A percentile compares a stretch with the other conserved stretches of the same genome.
These are phyloP conservation scores for Melanotaenia duboulayi DNA, from an alignment of 2,113 vertebrate genomes.

Conservation along the genomic window DNA sequence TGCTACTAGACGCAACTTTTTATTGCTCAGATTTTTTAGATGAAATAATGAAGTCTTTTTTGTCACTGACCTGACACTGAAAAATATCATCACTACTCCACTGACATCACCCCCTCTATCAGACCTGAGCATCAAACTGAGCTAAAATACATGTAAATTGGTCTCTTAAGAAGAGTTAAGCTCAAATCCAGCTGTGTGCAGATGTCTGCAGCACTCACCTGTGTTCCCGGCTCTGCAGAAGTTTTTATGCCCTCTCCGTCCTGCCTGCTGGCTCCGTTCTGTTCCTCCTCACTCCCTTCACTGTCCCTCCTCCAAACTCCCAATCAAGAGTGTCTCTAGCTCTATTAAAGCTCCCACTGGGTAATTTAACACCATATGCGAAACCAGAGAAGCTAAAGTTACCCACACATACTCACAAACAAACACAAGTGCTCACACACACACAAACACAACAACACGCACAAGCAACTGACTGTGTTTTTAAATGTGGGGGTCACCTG, in stretches of 20 bases:
- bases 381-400: conserved; percentile 73
- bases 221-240: conserved; percentile 58
- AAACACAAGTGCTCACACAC: conserved; percentile 14
- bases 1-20: background rate
- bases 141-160: conserved; percentile 13
- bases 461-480: conserved; percentile 43
- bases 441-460: conserved; percentile 29
- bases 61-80: conserved; percentile 24
- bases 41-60: background rate
- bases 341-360: conserved; percentile 78
- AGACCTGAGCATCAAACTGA: background rate
- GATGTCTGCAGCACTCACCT: conserved; percentile 61
- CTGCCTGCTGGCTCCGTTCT: conserved; percentile 37
- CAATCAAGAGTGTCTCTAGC: conserved; percentile 74
- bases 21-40: background rate
- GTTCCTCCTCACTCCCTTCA: conserved; percentile 56
- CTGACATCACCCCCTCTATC: background rate
- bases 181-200: conserved; percentile 46
- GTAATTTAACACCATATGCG: conserved; percentile 75
- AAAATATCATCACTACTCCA: conserved; percentile 8
- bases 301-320: conserved; percentile 67
- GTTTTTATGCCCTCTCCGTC: conserved; percentile 50
- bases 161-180: conserved; percentile 3
- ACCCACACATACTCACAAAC: conserved; percentile 37
- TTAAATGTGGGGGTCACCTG: conserved; percentile 70